Percentiles rank a stretch among this genome's conserved stretches.
Conservation (phyloP, 2,797 vertebrate species). For the Manis javanica region DNA sequence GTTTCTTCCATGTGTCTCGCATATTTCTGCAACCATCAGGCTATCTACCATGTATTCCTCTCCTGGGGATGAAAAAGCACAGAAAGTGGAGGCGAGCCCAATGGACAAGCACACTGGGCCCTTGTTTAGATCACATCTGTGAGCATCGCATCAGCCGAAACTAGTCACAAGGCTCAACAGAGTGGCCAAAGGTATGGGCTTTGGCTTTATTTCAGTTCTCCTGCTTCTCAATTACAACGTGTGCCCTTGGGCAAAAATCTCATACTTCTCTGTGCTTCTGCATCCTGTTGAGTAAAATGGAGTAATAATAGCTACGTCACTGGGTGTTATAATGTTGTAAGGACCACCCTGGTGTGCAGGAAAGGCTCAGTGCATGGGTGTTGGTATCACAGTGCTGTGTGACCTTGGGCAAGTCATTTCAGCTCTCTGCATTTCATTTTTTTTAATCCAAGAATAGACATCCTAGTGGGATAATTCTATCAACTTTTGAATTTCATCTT, state of each 20-base stretch:
- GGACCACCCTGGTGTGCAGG: neutral
- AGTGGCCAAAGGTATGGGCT: neutral
- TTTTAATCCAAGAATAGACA: neutral
- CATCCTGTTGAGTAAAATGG: neutral
- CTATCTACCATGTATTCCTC: neutral
- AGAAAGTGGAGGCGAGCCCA: neutral
- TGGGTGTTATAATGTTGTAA: neutral
- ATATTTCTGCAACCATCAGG: neutral
- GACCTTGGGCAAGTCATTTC: neutral
- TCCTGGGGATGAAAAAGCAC: neutral
- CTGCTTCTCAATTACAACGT: neutral
- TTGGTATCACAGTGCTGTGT: neutral
- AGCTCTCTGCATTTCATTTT: slow-evolving; percentile 3
- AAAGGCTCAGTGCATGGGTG: neutral
- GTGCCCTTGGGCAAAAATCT: neutral
- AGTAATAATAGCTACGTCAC: neutral
- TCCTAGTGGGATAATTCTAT: neutral
- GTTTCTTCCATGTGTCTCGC: neutral
- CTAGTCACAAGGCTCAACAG: neutral
- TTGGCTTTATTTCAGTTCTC: neutral
- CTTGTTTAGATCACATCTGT: neutral
- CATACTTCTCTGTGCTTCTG: neutral
- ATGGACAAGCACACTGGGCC: neutral
- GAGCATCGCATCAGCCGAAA: neutral
- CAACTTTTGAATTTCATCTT: neutral